Evolutionary conservation across 1,140 invertebrate species (phyloP).

Genomic region (Drosophila melanogaster): Release_6_plus_ISO1_MT NT_037436.4:21371501-21372000

Average conservation of each 20-base stretch:
- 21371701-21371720: constrained; percentile 73
- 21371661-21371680: constrained; percentile 59
- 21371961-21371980: constrained; percentile 45
- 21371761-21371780: constrained; percentile 40
- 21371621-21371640: constrained; percentile 10
- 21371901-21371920: constrained; percentile 1
- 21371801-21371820: constrained; percentile 44
- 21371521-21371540: constrained; percentile 56
- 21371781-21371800: constrained; percentile 55
- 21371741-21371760: constrained; percentile 40
- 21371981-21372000: constrained; percentile 6
- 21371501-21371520: constrained; percentile 8
- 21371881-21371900: constrained; percentile 40
- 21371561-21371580: constrained; percentile 22
- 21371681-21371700: constrained; percentile 81
- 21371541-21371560: constrained; percentile 53
- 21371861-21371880: constrained; percentile 49
- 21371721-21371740: constrained; percentile 66
- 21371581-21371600: constrained; percentile 10
- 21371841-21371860: constrained; percentile 45
- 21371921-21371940: constrained; percentile 58
- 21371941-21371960: constrained; percentile 40
- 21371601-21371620: constrained; percentile 17
- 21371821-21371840: constrained; percentile 26
- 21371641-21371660: neutral